Evolutionary conservation across 2,797 vertebrate species (phyloP).

Genomic region (Scolopax bukidnonensis): DNA sequence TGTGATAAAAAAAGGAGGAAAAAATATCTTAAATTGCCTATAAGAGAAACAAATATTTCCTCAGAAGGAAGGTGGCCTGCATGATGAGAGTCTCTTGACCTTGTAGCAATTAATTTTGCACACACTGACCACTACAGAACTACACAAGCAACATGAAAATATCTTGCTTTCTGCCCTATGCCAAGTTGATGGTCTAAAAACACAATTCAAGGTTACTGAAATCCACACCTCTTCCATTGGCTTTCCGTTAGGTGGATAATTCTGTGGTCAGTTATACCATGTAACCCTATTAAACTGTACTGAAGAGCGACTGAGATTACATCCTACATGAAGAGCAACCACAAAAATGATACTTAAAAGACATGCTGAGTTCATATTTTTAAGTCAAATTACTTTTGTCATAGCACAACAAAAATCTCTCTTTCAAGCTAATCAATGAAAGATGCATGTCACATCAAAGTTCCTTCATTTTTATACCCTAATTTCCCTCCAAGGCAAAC

Average conservation of each 20-base stretch:
- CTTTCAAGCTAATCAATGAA: not conserved
- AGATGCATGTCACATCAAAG: not conserved
- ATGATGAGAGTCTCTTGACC: not conserved
- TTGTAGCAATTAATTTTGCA: not conserved
- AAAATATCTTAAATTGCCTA: not conserved
- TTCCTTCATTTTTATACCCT: not conserved
- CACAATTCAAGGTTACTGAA: not conserved
- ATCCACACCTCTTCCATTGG: not conserved
- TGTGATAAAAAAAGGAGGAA: accelerated
- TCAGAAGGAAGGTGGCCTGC: not conserved
- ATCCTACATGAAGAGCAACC: not conserved
- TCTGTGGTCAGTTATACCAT: not conserved
- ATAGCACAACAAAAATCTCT: not conserved
- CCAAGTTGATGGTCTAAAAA: not conserved
- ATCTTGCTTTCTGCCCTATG: not conserved
- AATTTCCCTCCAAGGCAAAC: not conserved
- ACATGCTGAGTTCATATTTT: not conserved
- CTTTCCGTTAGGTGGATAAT: not conserved
- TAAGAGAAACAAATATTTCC: not conserved
- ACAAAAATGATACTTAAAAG: not conserved
- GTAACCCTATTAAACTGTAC: not conserved
- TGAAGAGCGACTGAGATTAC: not conserved
- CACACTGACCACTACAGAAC: not conserved
- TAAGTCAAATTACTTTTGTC: not conserved
- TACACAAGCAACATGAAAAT: not conserved